A percentile compares a stretch with the other conserved stretches of the same genome.
Conservation (phyloP, 2,888 invertebrate species). For the Trypoxylon attenuatum region DNA sequence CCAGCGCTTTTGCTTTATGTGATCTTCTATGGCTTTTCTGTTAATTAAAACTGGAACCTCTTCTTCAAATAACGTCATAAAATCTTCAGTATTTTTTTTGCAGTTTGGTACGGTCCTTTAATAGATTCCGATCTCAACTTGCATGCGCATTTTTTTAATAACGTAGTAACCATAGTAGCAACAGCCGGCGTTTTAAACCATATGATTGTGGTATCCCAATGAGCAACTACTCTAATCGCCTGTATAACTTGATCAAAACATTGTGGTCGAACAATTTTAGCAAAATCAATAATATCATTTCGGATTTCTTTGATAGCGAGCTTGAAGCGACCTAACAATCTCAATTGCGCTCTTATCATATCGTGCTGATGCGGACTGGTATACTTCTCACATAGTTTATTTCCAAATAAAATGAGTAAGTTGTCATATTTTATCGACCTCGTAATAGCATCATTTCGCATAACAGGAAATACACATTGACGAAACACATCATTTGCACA, state of each 20-base stretch:
- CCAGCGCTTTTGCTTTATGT: too few relatives aligned
- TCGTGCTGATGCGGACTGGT: conserved; percentile 3
- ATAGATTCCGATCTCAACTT: too few relatives aligned
- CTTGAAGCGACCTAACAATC: not conserved
- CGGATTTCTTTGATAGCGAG: not conserved
- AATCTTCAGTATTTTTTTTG: too few relatives aligned
- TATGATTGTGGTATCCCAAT: not conserved
- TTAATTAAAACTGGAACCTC: too few relatives aligned
- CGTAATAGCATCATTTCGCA: conserved; percentile 36
- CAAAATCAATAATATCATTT: not conserved
- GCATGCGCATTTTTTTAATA: too few relatives aligned
- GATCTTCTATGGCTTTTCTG: too few relatives aligned
- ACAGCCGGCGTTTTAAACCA: too few relatives aligned
- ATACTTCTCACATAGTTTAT: conserved; percentile 40
- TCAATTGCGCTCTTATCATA: not conserved
- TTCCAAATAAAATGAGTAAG: conserved; percentile 37
- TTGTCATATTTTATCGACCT: conserved; percentile 40
- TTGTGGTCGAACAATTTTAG: not conserved
- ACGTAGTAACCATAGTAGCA: too few relatives aligned
- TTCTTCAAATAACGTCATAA: too few relatives aligned
- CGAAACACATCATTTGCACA: conserved; percentile 19
- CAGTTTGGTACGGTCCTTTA: too few relatives aligned
- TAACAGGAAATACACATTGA: too few relatives aligned
- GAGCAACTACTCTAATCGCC: not conserved
- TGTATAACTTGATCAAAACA: not conserved